A percentile compares a stretch with the other conserved stretches of the same genome.
phyloP scores from a whole-genome alignment of 2,888 invertebrate genomes.

The Ectemnius lituratus region DNA sequence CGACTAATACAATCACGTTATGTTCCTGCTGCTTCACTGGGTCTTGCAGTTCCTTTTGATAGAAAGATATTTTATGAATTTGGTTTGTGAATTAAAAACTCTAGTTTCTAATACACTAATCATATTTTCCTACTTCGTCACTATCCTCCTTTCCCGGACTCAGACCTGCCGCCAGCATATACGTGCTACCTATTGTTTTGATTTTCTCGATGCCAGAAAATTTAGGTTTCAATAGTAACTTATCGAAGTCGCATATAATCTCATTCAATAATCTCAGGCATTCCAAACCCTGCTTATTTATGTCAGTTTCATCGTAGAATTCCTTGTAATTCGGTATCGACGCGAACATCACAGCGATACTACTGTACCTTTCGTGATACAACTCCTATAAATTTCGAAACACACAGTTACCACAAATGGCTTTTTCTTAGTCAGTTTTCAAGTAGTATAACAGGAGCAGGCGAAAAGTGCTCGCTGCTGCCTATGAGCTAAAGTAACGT shows the following conservation, averaged over 20 bases:
- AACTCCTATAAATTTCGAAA: slow-evolving; percentile 83
- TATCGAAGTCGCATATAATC: slow-evolving; percentile 98
- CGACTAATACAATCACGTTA: slow-evolving; percentile 93
- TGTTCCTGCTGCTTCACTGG: slow-evolving; percentile 86
- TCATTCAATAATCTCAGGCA: slow-evolving; percentile 96
- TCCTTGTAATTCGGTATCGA: slow-evolving; percentile 99
- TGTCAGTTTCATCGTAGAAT: slow-evolving; percentile 97
- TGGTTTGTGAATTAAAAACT: not conserved
- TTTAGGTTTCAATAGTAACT: slow-evolving; percentile 94
- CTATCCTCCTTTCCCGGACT: slow-evolving; percentile 92
- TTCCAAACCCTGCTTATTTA: slow-evolving; percentile 96
- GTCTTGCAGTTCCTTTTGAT: slow-evolving; percentile 41
- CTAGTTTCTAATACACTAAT: not conserved
- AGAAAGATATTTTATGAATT: too few species aligned
- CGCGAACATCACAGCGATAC: slow-evolving; percentile 98
- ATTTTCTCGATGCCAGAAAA: slow-evolving; percentile 98
- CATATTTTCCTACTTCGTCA: slow-evolving; percentile 79
- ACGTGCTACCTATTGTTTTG: slow-evolving; percentile 98
- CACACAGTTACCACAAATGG: too few species aligned
- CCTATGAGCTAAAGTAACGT: too few species aligned
- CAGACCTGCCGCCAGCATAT: slow-evolving; percentile 97
- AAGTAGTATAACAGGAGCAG: not conserved
- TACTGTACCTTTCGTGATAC: slow-evolving; percentile 95
- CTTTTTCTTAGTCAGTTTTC: slow-evolving; percentile 1
- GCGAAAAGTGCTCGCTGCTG: too few species aligned